Percentiles rank a stretch among this genome's conserved stretches.
Conservation (phyloP, 2,888 invertebrate genomes). For the Lampropteryx suffumata region DNA sequence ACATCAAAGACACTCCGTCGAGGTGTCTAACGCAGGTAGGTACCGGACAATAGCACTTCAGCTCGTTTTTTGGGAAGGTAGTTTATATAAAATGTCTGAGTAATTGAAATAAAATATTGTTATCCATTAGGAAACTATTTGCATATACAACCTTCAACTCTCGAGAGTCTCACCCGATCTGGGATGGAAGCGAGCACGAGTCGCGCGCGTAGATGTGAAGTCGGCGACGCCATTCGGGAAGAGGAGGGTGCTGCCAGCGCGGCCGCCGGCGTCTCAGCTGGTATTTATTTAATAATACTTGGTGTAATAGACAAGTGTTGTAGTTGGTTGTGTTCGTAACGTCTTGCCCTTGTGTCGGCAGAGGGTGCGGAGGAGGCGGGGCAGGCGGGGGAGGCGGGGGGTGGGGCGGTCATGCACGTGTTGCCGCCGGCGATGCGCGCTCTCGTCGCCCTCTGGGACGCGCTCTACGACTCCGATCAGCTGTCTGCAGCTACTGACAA, state of each 20-base stretch:
- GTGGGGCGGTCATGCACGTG: slow-evolving; percentile 82
- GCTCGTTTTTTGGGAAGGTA: background rate
- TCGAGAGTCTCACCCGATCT: slow-evolving; percentile 89
- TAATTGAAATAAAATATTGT: too few species aligned
- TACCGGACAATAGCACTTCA: too few species aligned
- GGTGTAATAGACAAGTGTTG: too few species aligned
- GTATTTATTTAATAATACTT: too few species aligned
- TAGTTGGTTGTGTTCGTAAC: too few species aligned
- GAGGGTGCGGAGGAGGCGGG: too few species aligned
- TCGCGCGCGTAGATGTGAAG: slow-evolving; percentile 78
- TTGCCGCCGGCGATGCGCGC: slow-evolving; percentile 94
- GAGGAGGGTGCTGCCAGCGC: slow-evolving; percentile 57
- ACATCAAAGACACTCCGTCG: slow-evolving; percentile 92
- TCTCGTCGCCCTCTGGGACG: slow-evolving; percentile 95
- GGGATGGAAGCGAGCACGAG: slow-evolving; percentile 91
- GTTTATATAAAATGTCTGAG: too few species aligned
- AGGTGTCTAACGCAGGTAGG: slow-evolving; percentile 86
- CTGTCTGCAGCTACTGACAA: slow-evolving; percentile 65
- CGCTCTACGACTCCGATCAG: slow-evolving; percentile 84
- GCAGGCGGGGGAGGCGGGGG: too few species aligned
- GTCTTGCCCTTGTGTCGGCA: too few species aligned
- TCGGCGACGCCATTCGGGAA: slow-evolving; percentile 76
- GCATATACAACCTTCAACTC: slow-evolving; percentile 89
- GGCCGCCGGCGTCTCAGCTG: too few species aligned
- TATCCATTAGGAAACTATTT: slow-evolving; percentile 84